Evolutionary conservation across 2,797 vertebrate genomes (phyloP).

Genomic region (Rhinophrynus dorsalis): DNA sequence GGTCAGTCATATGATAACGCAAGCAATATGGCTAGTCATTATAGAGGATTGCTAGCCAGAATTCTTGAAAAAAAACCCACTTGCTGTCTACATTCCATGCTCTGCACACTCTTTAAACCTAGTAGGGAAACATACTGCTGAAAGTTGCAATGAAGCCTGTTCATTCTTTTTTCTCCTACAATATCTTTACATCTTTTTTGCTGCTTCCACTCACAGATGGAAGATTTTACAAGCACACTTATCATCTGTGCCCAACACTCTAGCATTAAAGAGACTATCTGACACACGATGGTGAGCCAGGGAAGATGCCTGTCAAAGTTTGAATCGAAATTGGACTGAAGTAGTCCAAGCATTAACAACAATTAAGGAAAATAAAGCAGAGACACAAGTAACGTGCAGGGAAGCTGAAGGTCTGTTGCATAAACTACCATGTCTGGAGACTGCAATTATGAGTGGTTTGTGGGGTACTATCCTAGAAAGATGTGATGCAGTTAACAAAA

Average conservation of each 20-base stretch:
- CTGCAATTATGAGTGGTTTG: background rate
- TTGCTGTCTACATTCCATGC: background rate
- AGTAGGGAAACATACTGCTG: background rate
- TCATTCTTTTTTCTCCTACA: slow-evolving; percentile 1
- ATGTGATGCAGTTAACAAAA: background rate
- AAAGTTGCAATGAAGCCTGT: background rate
- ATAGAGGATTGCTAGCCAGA: too few species aligned
- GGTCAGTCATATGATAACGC: background rate
- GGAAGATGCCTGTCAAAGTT: background rate
- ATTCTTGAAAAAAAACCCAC: too few species aligned
- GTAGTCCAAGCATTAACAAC: background rate
- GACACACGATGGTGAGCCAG: background rate
- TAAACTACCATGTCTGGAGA: background rate
- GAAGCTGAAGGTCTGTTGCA: background rate
- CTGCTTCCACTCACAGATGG: background rate
- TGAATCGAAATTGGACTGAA: background rate
- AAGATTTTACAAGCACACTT: background rate
- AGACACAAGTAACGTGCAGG: background rate
- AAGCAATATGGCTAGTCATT: background rate
- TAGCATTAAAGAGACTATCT: background rate
- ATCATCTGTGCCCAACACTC: background rate
- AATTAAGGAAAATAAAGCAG: background rate
- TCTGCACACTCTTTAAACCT: background rate
- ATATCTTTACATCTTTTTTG: background rate
- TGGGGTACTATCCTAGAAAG: background rate